Evolutionary conservation across 2,888 invertebrate genomes (phyloP).

Genomic region (Diadromus collaris): DNA sequence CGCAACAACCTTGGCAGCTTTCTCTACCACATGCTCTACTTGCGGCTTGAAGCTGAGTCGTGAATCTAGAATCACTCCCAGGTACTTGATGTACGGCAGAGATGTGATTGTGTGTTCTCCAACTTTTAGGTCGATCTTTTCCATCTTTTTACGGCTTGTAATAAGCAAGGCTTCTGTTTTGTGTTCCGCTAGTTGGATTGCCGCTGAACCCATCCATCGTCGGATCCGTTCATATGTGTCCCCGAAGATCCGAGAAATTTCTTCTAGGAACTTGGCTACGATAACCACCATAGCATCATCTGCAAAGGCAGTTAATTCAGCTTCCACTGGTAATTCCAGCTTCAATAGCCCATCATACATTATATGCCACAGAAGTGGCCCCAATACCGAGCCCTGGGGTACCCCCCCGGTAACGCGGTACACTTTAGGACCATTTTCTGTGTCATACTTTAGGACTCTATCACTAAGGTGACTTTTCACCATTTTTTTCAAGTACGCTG

Average conservation of each 20-base stretch:
- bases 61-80: slow-evolving; percentile 59
- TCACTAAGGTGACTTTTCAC: slow-evolving; percentile 61
- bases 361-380: background rate
- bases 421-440: background rate
- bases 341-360: slow-evolving; percentile 7
- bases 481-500: slow-evolving; percentile 57
- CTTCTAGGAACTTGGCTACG: background rate
- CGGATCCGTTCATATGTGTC: background rate
- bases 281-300: slow-evolving; percentile 9
- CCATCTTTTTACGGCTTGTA: background rate
- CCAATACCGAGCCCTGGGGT: background rate
- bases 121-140: background rate
- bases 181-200: background rate
- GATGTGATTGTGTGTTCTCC: background rate
- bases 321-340: background rate
- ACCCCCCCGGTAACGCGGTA: slow-evolving; percentile 1
- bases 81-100: slow-evolving; percentile 51
- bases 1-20: slow-evolving; percentile 44
- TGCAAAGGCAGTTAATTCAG: background rate
- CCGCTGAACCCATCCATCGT: background rate
- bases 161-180: background rate
- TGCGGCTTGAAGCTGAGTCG: slow-evolving; percentile 49
- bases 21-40: slow-evolving; percentile 15
- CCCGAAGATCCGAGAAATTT: too few species aligned
- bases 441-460: slow-evolving; percentile 34